These are phyloP conservation scores for Platyrinchus mystaceus DNA, from an alignment of 2,797 vertebrate species.

Conservation along the genomic window DNA sequence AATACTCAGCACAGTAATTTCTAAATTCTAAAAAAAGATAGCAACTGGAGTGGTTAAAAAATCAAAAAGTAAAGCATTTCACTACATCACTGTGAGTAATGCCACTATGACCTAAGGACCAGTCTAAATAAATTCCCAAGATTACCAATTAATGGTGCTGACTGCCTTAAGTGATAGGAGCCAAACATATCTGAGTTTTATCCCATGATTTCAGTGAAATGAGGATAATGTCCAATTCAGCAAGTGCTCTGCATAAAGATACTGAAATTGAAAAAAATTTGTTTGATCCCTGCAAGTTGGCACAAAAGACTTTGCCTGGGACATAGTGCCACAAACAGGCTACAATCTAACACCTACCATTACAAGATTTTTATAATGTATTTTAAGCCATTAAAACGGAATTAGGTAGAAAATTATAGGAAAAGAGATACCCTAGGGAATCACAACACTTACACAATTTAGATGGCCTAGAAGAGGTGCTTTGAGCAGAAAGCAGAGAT, in stretches of 20 bases:
- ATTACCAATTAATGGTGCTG: not conserved
- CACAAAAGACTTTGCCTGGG: not conserved
- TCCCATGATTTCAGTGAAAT: not conserved
- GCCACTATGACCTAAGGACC: not conserved
- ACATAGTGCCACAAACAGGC: not conserved
- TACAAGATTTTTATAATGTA: not conserved
- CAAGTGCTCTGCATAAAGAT: not conserved
- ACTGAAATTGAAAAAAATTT: not conserved
- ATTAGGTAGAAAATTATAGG: not conserved
- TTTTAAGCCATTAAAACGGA: not conserved
- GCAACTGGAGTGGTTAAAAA: not conserved
- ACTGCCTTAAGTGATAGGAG: not conserved
- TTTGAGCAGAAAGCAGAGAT: not conserved
- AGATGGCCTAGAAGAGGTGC: not conserved
- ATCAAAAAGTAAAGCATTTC: not conserved
- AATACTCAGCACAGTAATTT: not conserved
- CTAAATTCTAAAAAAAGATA: not conserved
- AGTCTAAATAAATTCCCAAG: not conserved
- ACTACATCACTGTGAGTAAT: not conserved
- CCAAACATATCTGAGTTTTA: not conserved
- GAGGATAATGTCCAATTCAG: not conserved
- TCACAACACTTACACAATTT: not conserved
- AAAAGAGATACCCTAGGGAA: not conserved
- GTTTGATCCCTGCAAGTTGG: not conserved
- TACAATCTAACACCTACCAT: not conserved